Evolutionary conservation across 2,888 invertebrate species (phyloP), one percentile per base, ranked within the genome.

Genomic region (Clitarchus hookeri): DNA sequence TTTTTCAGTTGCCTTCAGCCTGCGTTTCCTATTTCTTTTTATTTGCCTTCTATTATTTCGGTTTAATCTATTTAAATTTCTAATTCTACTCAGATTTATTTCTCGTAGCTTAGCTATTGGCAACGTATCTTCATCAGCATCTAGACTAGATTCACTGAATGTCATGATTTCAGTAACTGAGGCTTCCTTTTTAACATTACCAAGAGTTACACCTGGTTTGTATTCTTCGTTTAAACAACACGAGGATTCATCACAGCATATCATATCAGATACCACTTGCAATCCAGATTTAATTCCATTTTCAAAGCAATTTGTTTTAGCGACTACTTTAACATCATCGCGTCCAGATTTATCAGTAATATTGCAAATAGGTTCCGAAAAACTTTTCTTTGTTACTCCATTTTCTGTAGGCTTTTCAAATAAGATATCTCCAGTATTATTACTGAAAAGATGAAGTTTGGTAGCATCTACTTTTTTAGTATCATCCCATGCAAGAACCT

Each of bases 71-170:
- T 48, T 25, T 53, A n/a, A 9, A 65, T 65, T 65, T 19, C 65
- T 19, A 65, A 65, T n/a, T 65, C 65, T 65, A 23, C 65, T 78
- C 78, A 79, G 85, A 80, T 84, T 85, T 36, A 84, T 83, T 85
- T 87, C 85, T 84, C 84, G 79, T 53, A 84, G 48, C 36, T 84
- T 87, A 84, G 85, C 54, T 53, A 84, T 86, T 36, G 86, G 86
- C 26, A 86, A 83, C n/a, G 44, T 79, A 23, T 86, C 86, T 84
- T 84, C 84, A 77, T 84, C 84, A 25, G 36, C 36, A 77, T 53
- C 84, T 26, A 84, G 44, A 26, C 77, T 65, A 36, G 54, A 54
- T 16, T 65, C 26, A 19, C 54, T 54, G 3, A 65, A 65, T 65
- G 65, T 65, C 8, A n/a, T 16, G n/a, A 65, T 19, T n/a, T 65